Evolutionary conservation across 2,797 vertebrate genomes (phyloP), one percentile per base, ranked within the genome.

Genomic region (Sebastes goodei): DNA sequence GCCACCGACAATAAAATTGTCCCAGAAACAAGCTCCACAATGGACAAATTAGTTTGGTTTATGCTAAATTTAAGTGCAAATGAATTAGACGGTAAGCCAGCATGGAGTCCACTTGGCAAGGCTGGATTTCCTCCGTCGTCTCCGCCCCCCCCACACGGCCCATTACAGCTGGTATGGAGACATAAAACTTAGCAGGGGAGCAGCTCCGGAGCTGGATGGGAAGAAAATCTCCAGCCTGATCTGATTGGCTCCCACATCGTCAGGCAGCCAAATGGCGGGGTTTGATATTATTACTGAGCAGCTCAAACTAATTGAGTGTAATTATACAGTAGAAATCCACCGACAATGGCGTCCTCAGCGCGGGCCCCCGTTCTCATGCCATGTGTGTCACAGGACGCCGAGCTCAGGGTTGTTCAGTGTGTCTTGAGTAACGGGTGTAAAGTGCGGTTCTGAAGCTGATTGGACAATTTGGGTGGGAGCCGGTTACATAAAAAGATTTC

Each of bases 51-150:
- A 95, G 92, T 95, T 91, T 92, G 89, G 84, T 60, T 65, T 90
- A 72, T 86, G 85, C 85, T 95, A 85, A 94, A 85, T 96, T 96
- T 95, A 95, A 95, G 94, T 96, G 94, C 93, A 96, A 96, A 95
- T 96, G 94, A 95, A 94, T 96, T 93, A 92, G 92, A 93, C 94
- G 94, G 94, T 88, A 83, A 90, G 93, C 95, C 93, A 94, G 94
- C 80, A 91, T 94, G 93, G 88, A 88, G 95, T 94, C 92, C 90
- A 79, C 89, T 95, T 95, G 94, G 94, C 93, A 95, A 93, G 94
- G 90, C 89, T 94, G 93, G 93, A 90, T 95, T 96, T 95, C 95
- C 95, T 77, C 59, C 59, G 10, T 25, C 60, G 35, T 23, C 65
- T 2, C n/a, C n/a, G n/a, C 88, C 92, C 94, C 21, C 10, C 93